phyloP scores from a whole-genome alignment of 2,888 invertebrate species.

The Fragum whitleyi region DNA sequence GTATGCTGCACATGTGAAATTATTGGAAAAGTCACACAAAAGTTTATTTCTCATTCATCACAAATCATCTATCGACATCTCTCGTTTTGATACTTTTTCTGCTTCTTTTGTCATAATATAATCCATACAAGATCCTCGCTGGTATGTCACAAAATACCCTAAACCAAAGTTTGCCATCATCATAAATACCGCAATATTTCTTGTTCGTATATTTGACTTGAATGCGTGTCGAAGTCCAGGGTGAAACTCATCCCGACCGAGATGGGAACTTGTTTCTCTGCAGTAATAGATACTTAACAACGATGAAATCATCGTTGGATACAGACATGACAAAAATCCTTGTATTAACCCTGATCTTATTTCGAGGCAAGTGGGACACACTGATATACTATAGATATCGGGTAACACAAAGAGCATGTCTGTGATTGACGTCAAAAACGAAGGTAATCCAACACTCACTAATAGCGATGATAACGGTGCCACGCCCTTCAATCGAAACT shows the following conservation, averaged over 20 bases:
- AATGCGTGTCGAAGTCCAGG: constrained; percentile 10
- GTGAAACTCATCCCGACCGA: constrained; percentile 13
- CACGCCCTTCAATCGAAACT: not conserved
- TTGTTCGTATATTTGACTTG: not conserved
- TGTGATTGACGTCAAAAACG: not conserved
- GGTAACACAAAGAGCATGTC: not conserved
- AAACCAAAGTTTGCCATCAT: not conserved
- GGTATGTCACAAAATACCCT: constrained; percentile 6
- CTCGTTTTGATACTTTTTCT: constrained; percentile 1
- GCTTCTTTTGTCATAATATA: constrained; percentile 4
- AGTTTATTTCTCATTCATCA: not conserved
- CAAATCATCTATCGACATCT: constrained; percentile 3
- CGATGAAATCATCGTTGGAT: constrained; percentile 8
- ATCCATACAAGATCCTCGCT: not conserved
- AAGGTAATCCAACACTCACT: not conserved
- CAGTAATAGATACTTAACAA: not conserved
- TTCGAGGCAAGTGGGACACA: constrained; percentile 16
- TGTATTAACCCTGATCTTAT: constrained; percentile 21
- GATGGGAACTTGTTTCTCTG: not conserved
- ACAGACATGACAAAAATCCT: not conserved
- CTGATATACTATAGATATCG: not conserved
- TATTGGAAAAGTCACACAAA: too few species aligned
- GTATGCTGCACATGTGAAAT: too few species aligned
- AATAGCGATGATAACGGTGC: not conserved
- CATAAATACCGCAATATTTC: not conserved